A percentile compares a stretch with the other conserved stretches of the same genome.
These are phyloP conservation scores for Phania funesta DNA, from an alignment of 2,888 invertebrate species.

Conservation along the genomic window DNA sequence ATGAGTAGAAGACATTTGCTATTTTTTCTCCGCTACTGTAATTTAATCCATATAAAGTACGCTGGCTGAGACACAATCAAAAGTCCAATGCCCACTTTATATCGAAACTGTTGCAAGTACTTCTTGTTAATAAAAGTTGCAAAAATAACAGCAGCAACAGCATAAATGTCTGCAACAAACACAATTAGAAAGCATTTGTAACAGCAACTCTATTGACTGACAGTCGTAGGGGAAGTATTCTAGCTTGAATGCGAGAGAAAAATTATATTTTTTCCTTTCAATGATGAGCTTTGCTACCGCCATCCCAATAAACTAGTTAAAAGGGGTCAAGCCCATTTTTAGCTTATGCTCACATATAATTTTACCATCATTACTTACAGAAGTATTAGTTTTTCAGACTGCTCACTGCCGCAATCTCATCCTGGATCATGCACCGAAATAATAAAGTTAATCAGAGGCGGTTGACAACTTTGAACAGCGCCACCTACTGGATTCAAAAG, in stretches of 20 bases:
- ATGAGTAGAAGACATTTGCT: too few species aligned
- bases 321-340: too few species aligned
- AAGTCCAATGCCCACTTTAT: constrained; percentile 49
- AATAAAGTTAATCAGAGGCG: too few species aligned
- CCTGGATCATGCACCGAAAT: too few species aligned
- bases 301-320: too few species aligned
- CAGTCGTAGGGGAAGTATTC: constrained; percentile 2
- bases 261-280: not conserved
- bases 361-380: too few species aligned
- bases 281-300: not conserved
- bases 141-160: constrained; percentile 5
- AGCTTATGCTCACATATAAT: too few species aligned
- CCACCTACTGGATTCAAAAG: too few species aligned
- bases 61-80: constrained; percentile 24
- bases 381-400: too few species aligned
- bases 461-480: too few species aligned
- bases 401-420: too few species aligned
- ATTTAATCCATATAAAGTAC: not conserved
- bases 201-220: not conserved
- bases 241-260: not conserved
- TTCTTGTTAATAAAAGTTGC: constrained; percentile 12
- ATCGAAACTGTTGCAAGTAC: constrained; percentile 36
- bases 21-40: not conserved
- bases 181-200: constrained; percentile 4
- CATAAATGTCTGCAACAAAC: constrained; percentile 12